phyloP scores from a whole-genome alignment of 1,140 invertebrate species.

The Drosophila littoralis region DNA sequence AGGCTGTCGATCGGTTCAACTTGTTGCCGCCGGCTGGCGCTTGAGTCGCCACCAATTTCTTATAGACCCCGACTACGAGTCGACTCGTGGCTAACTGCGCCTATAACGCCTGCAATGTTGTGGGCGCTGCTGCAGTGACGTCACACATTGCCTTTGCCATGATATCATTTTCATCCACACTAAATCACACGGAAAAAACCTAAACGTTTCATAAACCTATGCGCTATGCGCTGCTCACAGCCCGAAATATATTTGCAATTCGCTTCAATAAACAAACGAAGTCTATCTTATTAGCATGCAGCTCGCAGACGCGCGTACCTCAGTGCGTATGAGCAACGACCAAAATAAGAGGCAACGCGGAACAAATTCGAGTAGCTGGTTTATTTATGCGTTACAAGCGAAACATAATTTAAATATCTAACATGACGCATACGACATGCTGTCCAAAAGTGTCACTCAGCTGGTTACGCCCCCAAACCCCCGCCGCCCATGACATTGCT shows the following conservation, averaged over 20 bases:
- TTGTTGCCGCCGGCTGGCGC: conserved; percentile 49
- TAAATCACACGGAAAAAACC: conserved; percentile 56
- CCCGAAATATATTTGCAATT: conserved; percentile 56
- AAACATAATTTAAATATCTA: conserved; percentile 53
- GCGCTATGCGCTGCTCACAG: conserved; percentile 8
- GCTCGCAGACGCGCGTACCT: conserved; percentile 62
- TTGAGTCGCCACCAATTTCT: conserved; percentile 27
- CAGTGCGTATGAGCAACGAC: conserved; percentile 68
- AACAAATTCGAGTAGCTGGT: conserved; percentile 59
- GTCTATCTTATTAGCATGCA: conserved; percentile 58
- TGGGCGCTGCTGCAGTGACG: conserved; percentile 27
- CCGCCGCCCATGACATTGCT: conserved; percentile 27
- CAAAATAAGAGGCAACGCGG: conserved; percentile 55
- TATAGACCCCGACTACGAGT: background rate
- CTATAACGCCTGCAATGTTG: conserved; percentile 23
- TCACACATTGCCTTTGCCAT: conserved; percentile 30
- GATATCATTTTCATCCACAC: conserved; percentile 40
- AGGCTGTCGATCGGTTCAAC: conserved; percentile 57
- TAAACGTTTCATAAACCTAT: conserved; percentile 66
- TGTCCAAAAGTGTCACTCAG: conserved; percentile 62
- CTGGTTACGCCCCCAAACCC: conserved; percentile 30
- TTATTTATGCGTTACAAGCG: conserved; percentile 79
- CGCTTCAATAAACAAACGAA: conserved; percentile 60
- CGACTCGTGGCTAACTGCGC: conserved; percentile 23
- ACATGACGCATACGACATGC: conserved; percentile 76